phyloP scores from a whole-genome alignment of 2,113 vertebrate species.

The Arenaria interpres region DNA sequence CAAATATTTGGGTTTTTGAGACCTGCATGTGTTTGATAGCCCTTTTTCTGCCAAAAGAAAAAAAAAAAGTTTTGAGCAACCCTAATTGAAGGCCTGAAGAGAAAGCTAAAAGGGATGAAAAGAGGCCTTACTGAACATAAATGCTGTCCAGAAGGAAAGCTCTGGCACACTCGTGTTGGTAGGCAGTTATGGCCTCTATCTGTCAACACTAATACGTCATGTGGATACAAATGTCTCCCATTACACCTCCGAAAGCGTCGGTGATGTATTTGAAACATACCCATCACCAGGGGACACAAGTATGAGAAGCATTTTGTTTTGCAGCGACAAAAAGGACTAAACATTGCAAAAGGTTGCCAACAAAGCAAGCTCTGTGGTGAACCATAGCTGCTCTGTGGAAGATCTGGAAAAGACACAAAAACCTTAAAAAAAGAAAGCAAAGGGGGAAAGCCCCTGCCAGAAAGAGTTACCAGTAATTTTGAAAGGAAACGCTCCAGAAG shows the following conservation, averaged over 20 bases:
- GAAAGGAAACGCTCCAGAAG: background rate
- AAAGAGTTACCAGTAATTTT: background rate
- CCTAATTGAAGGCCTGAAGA: background rate
- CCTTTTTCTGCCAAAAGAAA: background rate
- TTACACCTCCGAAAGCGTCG: rapidly evolving
- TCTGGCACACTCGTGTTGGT: background rate
- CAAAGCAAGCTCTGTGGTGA: background rate
- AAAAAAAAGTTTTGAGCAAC: background rate
- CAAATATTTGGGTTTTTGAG: background rate
- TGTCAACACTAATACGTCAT: background rate
- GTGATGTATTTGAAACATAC: background rate
- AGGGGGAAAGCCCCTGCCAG: background rate
- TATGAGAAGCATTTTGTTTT: slow-evolving; percentile 1
- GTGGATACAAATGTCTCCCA: background rate
- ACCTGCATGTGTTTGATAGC: background rate
- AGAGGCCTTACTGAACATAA: background rate
- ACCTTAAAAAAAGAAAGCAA: background rate
- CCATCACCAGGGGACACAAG: background rate
- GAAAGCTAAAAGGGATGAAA: background rate
- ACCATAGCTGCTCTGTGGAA: background rate
- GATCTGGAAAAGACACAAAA: background rate
- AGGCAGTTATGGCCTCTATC: background rate
- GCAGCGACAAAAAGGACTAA: background rate
- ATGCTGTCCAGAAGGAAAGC: background rate
- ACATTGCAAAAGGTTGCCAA: background rate